phyloP scores from a whole-genome alignment of 2,888 invertebrate genomes.

The Idaea aversata region DNA sequence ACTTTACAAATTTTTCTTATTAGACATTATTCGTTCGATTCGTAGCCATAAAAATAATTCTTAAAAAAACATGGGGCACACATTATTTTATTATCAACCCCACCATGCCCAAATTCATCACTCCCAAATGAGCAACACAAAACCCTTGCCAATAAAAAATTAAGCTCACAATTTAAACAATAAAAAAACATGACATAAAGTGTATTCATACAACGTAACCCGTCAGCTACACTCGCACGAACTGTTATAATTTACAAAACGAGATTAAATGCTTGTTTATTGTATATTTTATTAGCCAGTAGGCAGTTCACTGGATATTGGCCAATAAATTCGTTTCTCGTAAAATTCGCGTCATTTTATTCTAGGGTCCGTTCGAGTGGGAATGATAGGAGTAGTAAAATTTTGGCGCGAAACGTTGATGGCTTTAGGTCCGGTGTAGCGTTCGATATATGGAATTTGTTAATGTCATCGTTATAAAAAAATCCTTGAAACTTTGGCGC shows the following conservation, averaged over 20 bases:
- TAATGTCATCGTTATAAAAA: background rate
- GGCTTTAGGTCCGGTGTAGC: constrained; percentile 14
- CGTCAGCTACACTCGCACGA: constrained; percentile 33
- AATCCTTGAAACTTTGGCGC: no score
- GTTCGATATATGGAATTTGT: background rate
- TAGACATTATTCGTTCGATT: no score
- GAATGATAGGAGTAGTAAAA: constrained; percentile 29
- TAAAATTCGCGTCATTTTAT: constrained; percentile 45
- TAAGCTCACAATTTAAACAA: constrained; percentile 2
- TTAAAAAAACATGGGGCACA: background rate
- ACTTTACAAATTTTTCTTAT: no score
- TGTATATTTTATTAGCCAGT: constrained; percentile 55
- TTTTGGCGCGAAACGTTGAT: constrained; percentile 29
- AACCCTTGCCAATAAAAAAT: constrained; percentile 1
- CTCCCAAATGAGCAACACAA: constrained; percentile 7
- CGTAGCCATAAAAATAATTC: no score
- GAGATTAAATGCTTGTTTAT: constrained; percentile 51
- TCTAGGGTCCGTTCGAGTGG: constrained; percentile 33
- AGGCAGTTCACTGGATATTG: constrained; percentile 40
- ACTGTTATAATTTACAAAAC: constrained; percentile 52
- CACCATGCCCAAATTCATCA: background rate
- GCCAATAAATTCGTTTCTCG: constrained; percentile 49
- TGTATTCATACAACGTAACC: constrained; percentile 4
- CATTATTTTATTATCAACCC: background rate
- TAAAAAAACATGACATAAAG: constrained; percentile 14